Conservation (phyloP, 2,113 vertebrate species). For the Penelope pileata region DNA sequence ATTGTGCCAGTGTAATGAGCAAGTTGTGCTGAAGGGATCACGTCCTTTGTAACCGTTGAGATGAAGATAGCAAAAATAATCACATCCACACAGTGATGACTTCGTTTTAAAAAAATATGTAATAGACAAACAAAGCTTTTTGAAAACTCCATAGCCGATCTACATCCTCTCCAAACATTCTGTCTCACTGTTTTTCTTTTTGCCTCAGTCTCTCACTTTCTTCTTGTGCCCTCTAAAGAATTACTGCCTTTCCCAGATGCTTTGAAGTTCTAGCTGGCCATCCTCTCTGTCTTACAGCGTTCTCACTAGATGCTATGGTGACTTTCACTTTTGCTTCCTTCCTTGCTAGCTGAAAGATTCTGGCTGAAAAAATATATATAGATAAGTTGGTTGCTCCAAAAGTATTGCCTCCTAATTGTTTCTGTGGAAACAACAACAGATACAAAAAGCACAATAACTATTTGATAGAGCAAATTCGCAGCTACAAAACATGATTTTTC, state of each 20-base stretch:
- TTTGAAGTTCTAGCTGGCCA: neutral
- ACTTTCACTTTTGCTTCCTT: neutral
- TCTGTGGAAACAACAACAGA: no score
- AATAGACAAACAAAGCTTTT: neutral
- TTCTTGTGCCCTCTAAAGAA: neutral
- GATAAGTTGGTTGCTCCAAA: no score
- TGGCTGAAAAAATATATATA: neutral
- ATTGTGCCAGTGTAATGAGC: neutral
- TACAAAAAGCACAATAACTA: neutral
- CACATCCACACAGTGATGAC: neutral
- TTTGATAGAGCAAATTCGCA: neutral
- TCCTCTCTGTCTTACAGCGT: neutral
- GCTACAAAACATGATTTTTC: neutral
- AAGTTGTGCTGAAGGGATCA: slow-evolving; percentile 29
- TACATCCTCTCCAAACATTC: neutral
- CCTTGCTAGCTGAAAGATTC: neutral
- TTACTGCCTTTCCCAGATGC: neutral
- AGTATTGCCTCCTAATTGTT: no score
- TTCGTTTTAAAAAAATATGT: neutral
- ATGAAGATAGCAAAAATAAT: neutral
- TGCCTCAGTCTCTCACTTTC: neutral
- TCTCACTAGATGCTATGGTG: no score
- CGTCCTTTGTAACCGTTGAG: neutral
- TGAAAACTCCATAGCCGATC: neutral
- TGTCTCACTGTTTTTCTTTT: neutral